phyloP scores from a whole-genome alignment of 1,140 invertebrate species.

The Calliphora vicina region DNA sequence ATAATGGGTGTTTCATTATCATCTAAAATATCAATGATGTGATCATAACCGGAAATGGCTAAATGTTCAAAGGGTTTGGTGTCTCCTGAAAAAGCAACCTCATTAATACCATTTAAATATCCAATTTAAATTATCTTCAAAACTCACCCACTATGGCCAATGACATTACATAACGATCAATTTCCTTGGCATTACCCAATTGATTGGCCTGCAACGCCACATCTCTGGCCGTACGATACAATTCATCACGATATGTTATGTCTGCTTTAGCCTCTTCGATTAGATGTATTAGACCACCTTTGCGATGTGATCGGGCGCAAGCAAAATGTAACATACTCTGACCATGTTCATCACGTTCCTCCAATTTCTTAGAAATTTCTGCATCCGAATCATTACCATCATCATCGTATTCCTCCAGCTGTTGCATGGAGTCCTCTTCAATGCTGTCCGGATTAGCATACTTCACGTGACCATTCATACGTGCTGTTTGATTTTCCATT shows the following conservation, averaged over 20 bases:
- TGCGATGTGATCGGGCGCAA: conserved; percentile 76
- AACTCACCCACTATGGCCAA: conserved; percentile 76
- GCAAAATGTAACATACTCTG: conserved; percentile 91
- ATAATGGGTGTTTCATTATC: conserved; percentile 73
- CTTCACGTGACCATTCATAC: not conserved
- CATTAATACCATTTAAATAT: not conserved
- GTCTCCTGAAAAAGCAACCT: conserved; percentile 66
- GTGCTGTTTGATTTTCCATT: not conserved
- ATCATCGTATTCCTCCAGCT: conserved; percentile 42
- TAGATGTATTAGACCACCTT: conserved; percentile 78
- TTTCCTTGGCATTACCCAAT: conserved; percentile 80
- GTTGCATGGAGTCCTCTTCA: not conserved
- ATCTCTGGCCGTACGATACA: conserved; percentile 86
- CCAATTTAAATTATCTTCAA: not conserved
- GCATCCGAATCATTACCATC: conserved; percentile 46
- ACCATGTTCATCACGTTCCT: conserved; percentile 77
- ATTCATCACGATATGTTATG: conserved; percentile 79
- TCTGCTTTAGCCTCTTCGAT: conserved; percentile 81
- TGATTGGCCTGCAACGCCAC: conserved; percentile 81
- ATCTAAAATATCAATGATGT: conserved; percentile 81
- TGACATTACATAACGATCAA: conserved; percentile 81
- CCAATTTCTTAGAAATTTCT: conserved; percentile 41
- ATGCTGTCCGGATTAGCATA: not conserved
- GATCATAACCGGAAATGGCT: conserved; percentile 85
- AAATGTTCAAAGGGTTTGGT: conserved; percentile 79